Base-by-base conservation (phyloP, 2,888 invertebrate species). In the Odontomyia ornata region DNA sequence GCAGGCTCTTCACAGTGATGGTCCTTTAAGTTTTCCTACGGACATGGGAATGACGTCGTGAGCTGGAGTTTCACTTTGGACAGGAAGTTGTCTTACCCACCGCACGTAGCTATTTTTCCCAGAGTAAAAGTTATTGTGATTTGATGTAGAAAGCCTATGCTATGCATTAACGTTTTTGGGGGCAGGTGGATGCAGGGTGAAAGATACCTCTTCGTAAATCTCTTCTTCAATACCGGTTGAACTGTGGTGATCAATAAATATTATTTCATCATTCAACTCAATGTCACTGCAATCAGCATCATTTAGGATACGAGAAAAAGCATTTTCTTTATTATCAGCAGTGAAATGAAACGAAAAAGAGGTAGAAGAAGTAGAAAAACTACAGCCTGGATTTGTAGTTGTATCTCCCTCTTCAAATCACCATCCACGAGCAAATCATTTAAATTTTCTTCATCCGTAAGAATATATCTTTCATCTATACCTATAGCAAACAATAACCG, bases 231-330 rank as follows among this genome's bases (percentile, higher is more conserved):
- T 56, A 56, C 5, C 1, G 18, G 56, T 56, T 18, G 56, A 56
- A 56, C 56, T 56, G 1, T 13, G 5, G 18, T 13, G 18, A 13
- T 56, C 56, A 56, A 5, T 56, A 56, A 56, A 56, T 56, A 56
- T 56, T 56, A 11, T 18, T 56, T 56, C 9, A 56, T 56, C 56
- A 18, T n/a, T 56, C 5, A n/a, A 56, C 11, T 56, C 18, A 13
- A 56, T 56, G n/a, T 56, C 56, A 56, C 56, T 56, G 56, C 18
- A n/a, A n/a, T 56, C 56, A 56, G 56, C 56, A 56, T 56, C 18
- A 56, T 56, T 56, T 56, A 56, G 56, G 5, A 56, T 56, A 56
- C 56, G 56, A 56, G 56, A 56, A 9, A 56, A 13, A 56, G 56
- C 56, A n/a, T 56, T 56, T 56, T 18, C 56, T 56, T n/a, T 56